Percentiles rank a stretch among this genome's conserved stretches.
phyloP scores from a whole-genome alignment of 2,113 vertebrate species.

The Harpagus bidentatus region DNA sequence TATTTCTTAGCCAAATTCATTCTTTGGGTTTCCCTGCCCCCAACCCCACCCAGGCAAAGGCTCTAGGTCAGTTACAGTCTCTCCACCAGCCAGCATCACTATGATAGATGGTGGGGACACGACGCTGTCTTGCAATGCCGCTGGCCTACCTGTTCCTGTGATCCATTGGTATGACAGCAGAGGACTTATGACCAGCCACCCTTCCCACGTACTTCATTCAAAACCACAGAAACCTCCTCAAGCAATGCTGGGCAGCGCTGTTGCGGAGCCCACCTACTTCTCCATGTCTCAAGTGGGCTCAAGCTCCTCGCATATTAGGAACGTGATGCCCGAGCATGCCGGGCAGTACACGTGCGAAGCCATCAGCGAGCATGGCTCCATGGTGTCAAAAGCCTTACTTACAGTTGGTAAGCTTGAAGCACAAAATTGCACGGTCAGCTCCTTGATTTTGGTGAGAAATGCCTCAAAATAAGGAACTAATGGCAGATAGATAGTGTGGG shows the following conservation, averaged over 20 bases:
- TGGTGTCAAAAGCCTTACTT: constrained; percentile 54
- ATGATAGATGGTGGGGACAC: constrained; percentile 57
- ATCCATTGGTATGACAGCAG: constrained; percentile 72
- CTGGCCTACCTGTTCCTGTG: constrained; percentile 61
- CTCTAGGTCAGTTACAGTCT: constrained; percentile 67
- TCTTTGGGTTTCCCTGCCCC: not conserved
- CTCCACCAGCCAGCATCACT: constrained; percentile 41
- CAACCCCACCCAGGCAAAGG: not conserved
- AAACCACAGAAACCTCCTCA: constrained; percentile 27
- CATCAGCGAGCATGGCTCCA: constrained; percentile 54
- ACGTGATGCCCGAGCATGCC: constrained; percentile 2
- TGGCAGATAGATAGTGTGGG: fast-evolving
- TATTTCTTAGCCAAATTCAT: not conserved
- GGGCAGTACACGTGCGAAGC: constrained; percentile 71
- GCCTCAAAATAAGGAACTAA: not conserved
- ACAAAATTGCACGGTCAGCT: fast-evolving
- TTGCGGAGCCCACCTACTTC: constrained; percentile 15
- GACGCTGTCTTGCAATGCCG: constrained; percentile 74
- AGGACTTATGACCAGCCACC: constrained; percentile 60
- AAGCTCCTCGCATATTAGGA: constrained; percentile 69
- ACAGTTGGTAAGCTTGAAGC: constrained; percentile 63
- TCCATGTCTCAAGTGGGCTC: constrained; percentile 52
- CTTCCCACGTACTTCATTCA: constrained; percentile 57
- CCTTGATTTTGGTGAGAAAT: not conserved
- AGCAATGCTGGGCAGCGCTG: not conserved